A percentile compares a stretch with the other conserved stretches of the same genome.
Conservation (phyloP, 2,113 vertebrate species). For the Dasyurus viverrinus region DNA sequence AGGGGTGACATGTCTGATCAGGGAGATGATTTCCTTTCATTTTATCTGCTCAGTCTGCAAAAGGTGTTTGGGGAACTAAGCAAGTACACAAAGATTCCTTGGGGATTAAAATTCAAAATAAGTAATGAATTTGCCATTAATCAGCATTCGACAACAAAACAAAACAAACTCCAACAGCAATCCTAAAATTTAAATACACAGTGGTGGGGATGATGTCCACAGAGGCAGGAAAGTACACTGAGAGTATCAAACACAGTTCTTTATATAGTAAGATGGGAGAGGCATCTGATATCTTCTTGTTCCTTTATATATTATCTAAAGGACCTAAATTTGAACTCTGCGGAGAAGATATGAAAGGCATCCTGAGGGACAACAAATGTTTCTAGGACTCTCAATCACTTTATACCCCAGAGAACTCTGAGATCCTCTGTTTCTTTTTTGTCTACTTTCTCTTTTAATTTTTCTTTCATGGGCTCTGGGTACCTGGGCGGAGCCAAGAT, state of each 20-base stretch:
- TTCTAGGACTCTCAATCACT: too few relatives aligned
- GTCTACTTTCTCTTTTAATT: too few relatives aligned
- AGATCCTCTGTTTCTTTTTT: too few relatives aligned
- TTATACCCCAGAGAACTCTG: too few relatives aligned
- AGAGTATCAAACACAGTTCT: background rate
- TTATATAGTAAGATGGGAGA: background rate
- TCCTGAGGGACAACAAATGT: too few relatives aligned
- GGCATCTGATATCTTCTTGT: background rate
- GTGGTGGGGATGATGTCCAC: slow-evolving; percentile 13
- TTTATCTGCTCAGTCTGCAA: background rate
- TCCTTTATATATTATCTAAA: background rate
- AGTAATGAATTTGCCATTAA: background rate
- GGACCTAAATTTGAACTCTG: background rate
- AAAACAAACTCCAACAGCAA: too few relatives aligned
- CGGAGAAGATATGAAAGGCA: background rate
- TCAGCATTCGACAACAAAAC: background rate
- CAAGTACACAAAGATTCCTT: background rate
- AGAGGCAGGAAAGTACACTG: background rate
- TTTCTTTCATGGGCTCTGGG: too few relatives aligned
- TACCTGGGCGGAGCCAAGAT: too few relatives aligned
- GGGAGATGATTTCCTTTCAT: background rate
- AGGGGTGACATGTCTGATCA: background rate
- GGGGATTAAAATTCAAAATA: background rate
- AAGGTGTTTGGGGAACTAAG: background rate
- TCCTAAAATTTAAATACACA: background rate